These are phyloP conservation scores for Vombatus ursinus DNA, from an alignment of 2,113 vertebrate genomes.

Conservation along the genomic window DNA sequence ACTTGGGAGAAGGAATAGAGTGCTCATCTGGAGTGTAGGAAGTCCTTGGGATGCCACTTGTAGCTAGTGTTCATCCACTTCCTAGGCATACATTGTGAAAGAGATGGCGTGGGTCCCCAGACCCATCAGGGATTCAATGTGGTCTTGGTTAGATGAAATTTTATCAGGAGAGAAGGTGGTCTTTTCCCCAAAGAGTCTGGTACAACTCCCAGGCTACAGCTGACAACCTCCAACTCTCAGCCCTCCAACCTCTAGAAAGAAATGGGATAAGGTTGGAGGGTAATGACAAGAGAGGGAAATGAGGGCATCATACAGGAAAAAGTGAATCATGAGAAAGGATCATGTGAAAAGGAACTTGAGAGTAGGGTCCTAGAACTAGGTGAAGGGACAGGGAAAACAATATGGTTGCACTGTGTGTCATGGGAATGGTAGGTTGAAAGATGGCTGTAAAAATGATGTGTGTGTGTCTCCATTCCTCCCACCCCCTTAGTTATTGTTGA, in stretches of 20 bases:
- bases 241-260: neutral
- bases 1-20: neutral
- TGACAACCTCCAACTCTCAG: neutral
- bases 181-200: neutral
- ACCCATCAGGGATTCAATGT: neutral
- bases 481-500: neutral
- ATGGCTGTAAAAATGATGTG: neutral
- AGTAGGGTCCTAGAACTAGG: neutral
- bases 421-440: neutral
- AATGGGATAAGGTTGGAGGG: neutral
- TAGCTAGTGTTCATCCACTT: neutral
- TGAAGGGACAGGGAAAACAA: neutral
- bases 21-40: neutral
- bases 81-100: neutral
- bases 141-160: neutral
- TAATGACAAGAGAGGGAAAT: neutral
- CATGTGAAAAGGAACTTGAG: neutral
- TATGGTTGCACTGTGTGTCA: neutral
- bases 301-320: neutral
- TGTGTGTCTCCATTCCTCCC: neutral
- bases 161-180: neutral
- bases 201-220: neutral
- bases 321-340: neutral
- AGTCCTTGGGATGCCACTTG: neutral
- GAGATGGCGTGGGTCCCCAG: neutral